Base-by-base conservation (phyloP, 2,113 vertebrate species). In the Tretioscincus oriximinensis region DNA sequence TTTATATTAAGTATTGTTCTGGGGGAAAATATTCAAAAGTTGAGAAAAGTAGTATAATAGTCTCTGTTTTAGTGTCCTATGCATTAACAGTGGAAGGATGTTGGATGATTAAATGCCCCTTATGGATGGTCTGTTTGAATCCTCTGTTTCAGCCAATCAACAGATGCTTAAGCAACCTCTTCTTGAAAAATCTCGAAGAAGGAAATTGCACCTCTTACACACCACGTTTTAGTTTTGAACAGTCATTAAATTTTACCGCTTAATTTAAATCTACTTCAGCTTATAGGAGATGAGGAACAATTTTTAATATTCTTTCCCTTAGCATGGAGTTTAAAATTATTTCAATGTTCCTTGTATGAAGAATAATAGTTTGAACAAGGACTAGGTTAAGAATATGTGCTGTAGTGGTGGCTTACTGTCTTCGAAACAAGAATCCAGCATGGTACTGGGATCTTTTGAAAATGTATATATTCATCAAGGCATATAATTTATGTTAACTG, bases 141-240 rank as follows among this genome's bases (percentile, higher is more conserved):
- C 26, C 20, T 45, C 24, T 24, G 26, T 2, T 76, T 76, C 35
- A 76, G 41, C 60, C 60, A 64, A 16, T 66, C 16, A 65, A 45
- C 8, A 47, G 35, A 76, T 76, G 26, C 74, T 31, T 31, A 4
- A 45, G 24, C 31, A 64, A 24, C 74, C 28, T 58, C 11, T 76
- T 64, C 60, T 76, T 64, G 35, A 76, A 76, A 76, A n/a, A 76
- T 20, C 28, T 14, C 61, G 35, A 65, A 65, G 75, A 76, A 49
- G 8, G 26, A 76, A 76, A 63, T 76, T 26, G 14, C 74, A 76
- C 65, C 61, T 11, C 61, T 65, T 65, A 65, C 9, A 49, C 26
- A 65, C 9, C 41, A 47, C 65, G 9, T 64, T 54, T 61, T 76
- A 60, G 47, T 28, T 76, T 65, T 41, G 45, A 64, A 45, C 20